phyloP scores from a whole-genome alignment of 1,140 invertebrate species.

The Araneus ventricosus region DNA sequence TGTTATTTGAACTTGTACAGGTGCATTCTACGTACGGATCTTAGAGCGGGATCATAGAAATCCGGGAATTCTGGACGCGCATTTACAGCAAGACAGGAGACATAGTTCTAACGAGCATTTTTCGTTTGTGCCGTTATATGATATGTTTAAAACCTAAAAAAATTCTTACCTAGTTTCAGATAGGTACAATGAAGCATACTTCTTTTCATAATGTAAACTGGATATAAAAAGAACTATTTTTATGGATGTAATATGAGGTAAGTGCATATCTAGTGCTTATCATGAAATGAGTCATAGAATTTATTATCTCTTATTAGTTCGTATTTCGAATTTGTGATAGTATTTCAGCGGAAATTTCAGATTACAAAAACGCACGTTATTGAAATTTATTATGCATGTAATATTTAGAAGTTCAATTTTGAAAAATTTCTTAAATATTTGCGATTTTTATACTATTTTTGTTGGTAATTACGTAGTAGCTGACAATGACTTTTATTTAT shows the following conservation, averaged over 20 bases:
- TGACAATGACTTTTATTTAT: too few species aligned
- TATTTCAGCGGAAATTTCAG: too few species aligned
- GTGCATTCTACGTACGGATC: not conserved
- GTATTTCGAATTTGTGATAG: too few species aligned
- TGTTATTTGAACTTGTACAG: not conserved
- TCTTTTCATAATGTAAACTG: not conserved
- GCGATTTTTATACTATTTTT: too few species aligned
- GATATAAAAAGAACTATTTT: not conserved
- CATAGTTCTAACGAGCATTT: not conserved
- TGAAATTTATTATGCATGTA: too few species aligned
- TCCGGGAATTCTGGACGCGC: not conserved
- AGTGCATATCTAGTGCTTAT: not conserved
- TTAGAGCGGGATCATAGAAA: not conserved
- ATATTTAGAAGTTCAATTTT: too few species aligned
- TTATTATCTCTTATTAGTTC: too few species aligned
- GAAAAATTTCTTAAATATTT: too few species aligned
- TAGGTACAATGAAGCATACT: not conserved
- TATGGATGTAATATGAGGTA: not conserved
- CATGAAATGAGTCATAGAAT: too few species aligned
- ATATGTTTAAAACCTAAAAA: not conserved
- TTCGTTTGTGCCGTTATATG: not conserved
- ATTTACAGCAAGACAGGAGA: not conserved
- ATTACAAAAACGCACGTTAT: too few species aligned
- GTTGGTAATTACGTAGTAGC: too few species aligned
- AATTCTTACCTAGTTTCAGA: not conserved